Percentiles rank a stretch among this genome's conserved stretches.
phyloP scores from a whole-genome alignment of 2,113 vertebrate genomes.

The Patagioenas fasciata region DNA sequence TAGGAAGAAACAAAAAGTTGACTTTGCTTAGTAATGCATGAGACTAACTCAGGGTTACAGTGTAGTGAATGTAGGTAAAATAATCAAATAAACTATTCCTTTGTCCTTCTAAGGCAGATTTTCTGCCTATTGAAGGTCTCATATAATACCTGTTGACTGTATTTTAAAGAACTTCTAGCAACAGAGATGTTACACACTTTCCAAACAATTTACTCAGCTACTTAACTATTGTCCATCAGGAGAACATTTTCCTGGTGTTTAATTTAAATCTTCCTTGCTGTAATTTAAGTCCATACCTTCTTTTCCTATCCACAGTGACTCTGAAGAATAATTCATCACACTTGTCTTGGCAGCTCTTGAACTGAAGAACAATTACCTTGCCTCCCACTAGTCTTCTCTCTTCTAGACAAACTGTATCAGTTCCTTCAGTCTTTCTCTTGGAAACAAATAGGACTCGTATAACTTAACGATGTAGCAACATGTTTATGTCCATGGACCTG shows the following conservation, averaged over 20 bases:
- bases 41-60: background rate
- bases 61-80: background rate
- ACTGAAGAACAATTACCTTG: background rate
- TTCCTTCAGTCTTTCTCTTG: background rate
- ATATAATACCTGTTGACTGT: background rate
- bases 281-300: background rate
- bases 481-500: background rate
- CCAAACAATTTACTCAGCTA: background rate
- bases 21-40: background rate
- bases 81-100: background rate
- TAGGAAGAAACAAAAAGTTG: background rate
- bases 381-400: background rate
- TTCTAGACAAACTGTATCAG: background rate
- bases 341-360: background rate
- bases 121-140: background rate
- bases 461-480: background rate
- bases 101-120: background rate
- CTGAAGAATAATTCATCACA: background rate
- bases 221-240: background rate
- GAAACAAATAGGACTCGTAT: background rate
- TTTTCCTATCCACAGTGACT: background rate
- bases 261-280: background rate
- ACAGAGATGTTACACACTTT: background rate
- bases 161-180: background rate
- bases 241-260: background rate